phyloP scores from a whole-genome alignment of 2,797 vertebrate genomes.

The Molossus alvarezi region DNA sequence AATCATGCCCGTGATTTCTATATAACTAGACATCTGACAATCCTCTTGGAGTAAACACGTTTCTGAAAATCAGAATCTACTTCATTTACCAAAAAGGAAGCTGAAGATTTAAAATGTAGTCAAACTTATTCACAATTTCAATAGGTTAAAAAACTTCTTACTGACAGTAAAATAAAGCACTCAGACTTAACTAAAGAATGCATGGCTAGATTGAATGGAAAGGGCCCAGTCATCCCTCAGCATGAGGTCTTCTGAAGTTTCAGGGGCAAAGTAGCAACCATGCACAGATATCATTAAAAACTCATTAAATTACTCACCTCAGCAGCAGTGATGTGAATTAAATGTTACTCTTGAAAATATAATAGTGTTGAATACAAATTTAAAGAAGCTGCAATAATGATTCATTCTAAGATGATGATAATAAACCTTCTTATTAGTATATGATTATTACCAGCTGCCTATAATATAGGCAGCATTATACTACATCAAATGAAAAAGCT shows the following conservation, averaged over 20 bases:
- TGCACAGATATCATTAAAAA: background rate
- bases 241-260: background rate
- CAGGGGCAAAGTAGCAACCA: background rate
- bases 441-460: background rate
- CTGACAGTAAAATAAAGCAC: background rate
- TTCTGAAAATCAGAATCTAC: constrained; percentile 12
- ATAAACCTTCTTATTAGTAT: background rate
- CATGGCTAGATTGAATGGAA: background rate
- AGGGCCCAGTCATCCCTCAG: background rate
- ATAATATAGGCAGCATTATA: background rate
- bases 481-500: constrained; percentile 49
- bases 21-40: constrained; percentile 3
- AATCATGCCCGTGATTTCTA: background rate
- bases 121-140: constrained; percentile 34
- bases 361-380: background rate
- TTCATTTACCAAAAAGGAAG: constrained; percentile 24
- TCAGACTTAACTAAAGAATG: background rate
- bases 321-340: background rate
- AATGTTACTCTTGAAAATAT: background rate
- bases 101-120: constrained; percentile 59
- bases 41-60: constrained; percentile 35
- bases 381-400: background rate
- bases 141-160: constrained; percentile 3
- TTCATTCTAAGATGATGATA: background rate
- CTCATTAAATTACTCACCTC: background rate